Evolutionary conservation across 2,797 vertebrate genomes (phyloP), one percentile per base, ranked within the genome.

Genomic region (Mus caroli): DNA sequence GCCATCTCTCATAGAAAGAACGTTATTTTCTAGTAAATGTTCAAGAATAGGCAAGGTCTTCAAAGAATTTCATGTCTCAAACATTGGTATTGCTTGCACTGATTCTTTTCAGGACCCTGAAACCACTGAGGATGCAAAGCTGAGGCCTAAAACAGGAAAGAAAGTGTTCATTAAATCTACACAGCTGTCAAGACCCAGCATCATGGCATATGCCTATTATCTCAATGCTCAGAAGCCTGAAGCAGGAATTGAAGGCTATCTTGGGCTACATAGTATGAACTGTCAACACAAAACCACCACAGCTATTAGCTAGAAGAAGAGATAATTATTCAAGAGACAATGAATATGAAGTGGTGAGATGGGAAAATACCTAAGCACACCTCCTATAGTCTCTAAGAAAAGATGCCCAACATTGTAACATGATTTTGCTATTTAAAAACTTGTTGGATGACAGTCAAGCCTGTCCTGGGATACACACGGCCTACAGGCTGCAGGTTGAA

Each of bases 61-160:
- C 58, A 93, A 92, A 80, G 26, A 54, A 88, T 79, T 85, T 40
- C 60, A 43, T 40, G 37, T 34, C 52, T n/a, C 40, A 58, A 92
- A 87, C 7, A 43, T 11, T 31, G 14, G 19, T 31, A 69, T 20
- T 15, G 43, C 67, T 67, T 82, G 69, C 37, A 95, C 80, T 62
- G 67, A 85, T 85, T 93, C 54, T n/a, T 62, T 40, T n/a, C 64
- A 83, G 40, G 84, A 94, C 54, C 64, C 40, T 82, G 52, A n/a
- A 85, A 92, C 77, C 85, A 92, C 76, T 88, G 67, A 78, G 50
- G 37, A 78, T 5, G n/a, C 52, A 88, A 84, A 95, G 67, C 24
- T 91, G 24, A 78, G 37, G 60, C 54, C 76, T 85, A 94, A 86
- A 94, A 95, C 56, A 94, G 84, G 91, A 94, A 94, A 90, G 91